Percentiles rank a stretch among this genome's conserved stretches.
Conservation (phyloP, 1,140 invertebrate species). For the Frieseomelitta varia region DNA sequence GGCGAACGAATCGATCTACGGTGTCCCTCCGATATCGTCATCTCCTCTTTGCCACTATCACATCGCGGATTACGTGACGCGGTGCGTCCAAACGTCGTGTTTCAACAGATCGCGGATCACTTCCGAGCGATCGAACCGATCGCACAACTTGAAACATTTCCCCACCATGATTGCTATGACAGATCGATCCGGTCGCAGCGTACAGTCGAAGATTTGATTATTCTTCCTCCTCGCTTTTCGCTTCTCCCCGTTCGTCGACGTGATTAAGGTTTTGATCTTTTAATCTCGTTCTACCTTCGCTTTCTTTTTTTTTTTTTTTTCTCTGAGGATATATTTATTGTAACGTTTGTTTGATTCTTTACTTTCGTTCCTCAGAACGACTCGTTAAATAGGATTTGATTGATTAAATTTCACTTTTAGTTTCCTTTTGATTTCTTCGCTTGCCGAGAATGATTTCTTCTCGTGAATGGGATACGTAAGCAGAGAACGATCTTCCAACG, state of each 20-base stretch:
- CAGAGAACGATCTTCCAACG: neutral
- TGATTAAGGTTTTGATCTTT: neutral
- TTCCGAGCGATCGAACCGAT: neutral
- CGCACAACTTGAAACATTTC: neutral
- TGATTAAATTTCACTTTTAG: too few relatives aligned
- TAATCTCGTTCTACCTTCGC: neutral
- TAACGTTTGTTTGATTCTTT: too few relatives aligned
- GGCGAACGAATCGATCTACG: constrained; percentile 9
- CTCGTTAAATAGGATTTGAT: too few relatives aligned
- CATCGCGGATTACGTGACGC: constrained; percentile 21
- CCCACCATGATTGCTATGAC: neutral
- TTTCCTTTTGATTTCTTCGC: too few relatives aligned
- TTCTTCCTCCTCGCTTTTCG: neutral
- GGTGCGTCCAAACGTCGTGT: constrained; percentile 22
- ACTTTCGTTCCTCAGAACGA: too few relatives aligned
- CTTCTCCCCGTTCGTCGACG: neutral
- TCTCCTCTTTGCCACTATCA: constrained; percentile 16
- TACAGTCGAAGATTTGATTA: neutral
- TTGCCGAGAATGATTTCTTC: too few relatives aligned
- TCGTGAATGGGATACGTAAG: neutral
- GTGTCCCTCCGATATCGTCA: constrained; percentile 34
- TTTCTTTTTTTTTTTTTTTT: neutral
- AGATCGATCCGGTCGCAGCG: neutral
- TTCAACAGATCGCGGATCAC: neutral
- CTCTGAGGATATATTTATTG: too few relatives aligned